Conservation (phyloP, 2,113 vertebrate species). For the Callospermophilus lateralis region DNA sequence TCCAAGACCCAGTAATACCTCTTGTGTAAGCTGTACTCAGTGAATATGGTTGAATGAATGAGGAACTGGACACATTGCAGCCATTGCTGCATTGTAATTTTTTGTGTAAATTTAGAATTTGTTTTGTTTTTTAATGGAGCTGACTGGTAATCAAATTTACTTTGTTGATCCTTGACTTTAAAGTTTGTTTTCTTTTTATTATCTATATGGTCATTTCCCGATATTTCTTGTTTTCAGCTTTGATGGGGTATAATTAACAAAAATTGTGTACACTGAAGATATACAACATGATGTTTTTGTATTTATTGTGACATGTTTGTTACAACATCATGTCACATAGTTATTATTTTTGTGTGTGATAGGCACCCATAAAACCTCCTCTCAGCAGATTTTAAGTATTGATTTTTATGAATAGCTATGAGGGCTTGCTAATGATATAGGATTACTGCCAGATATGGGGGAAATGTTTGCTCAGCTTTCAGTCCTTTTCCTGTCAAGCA, state of each 20-base stretch:
- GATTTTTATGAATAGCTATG: constrained; percentile 80
- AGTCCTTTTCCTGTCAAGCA: constrained; percentile 46
- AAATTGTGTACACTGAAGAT: background rate
- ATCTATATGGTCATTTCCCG: constrained; percentile 72
- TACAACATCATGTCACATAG: background rate
- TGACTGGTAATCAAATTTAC: background rate
- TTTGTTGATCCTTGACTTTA: constrained; percentile 21
- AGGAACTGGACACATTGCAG: background rate
- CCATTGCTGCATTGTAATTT: background rate
- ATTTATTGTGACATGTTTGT: background rate
- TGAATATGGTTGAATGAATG: background rate
- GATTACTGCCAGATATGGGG: constrained; percentile 71
- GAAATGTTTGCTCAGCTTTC: constrained; percentile 60
- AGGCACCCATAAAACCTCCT: background rate
- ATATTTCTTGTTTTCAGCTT: background rate
- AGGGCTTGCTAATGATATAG: constrained; percentile 77
- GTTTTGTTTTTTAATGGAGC: background rate
- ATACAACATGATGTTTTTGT: background rate
- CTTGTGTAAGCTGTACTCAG: background rate
- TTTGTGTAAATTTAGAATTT: background rate
- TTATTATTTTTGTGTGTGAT: background rate
- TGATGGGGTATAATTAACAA: background rate
- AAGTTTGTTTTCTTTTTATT: constrained; percentile 72
- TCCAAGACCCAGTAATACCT: background rate
- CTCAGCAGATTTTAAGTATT: background rate